Evolutionary conservation across 2,113 vertebrate species (phyloP).

Genomic region (Cyrtonyx montezumae): DNA sequence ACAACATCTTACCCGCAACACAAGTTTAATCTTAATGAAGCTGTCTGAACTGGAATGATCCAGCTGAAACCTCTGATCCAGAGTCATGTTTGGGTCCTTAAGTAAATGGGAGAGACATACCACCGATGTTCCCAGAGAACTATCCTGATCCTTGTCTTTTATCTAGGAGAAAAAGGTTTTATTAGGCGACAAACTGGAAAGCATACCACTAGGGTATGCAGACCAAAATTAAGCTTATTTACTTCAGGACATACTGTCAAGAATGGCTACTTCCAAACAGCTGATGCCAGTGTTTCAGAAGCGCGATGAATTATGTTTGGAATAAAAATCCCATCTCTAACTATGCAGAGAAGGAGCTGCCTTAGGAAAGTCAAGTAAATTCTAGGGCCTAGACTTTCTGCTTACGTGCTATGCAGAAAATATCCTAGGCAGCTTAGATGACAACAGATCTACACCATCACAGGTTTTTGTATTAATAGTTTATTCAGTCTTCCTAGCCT

Average conservation of each 20-base stretch:
- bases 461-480: neutral
- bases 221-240: neutral
- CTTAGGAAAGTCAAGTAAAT: neutral
- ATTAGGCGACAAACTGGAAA: neutral
- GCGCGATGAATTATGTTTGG: neutral
- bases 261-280: neutral
- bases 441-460: neutral
- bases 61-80: conserved; percentile 89
- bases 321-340: neutral
- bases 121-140: conserved; percentile 81
- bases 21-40: conserved; percentile 90
- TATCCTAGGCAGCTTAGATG: too few species aligned
- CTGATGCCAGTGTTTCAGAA: neutral
- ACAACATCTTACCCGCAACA: conserved; percentile 83
- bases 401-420: too few species aligned
- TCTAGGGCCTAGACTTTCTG: too few species aligned
- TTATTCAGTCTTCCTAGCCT: neutral
- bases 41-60: conserved; percentile 90
- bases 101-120: conserved; percentile 86
- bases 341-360: neutral
- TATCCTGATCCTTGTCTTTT: conserved; percentile 86
- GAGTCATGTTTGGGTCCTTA: conserved; percentile 77
- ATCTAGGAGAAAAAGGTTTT: conserved; percentile 74
- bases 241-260: neutral
- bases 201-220: neutral